Evolutionary conservation across 2,113 vertebrate genomes (phyloP), one percentile per base, ranked within the genome.

Genomic region (Paralichthys olivaceus): DNA sequence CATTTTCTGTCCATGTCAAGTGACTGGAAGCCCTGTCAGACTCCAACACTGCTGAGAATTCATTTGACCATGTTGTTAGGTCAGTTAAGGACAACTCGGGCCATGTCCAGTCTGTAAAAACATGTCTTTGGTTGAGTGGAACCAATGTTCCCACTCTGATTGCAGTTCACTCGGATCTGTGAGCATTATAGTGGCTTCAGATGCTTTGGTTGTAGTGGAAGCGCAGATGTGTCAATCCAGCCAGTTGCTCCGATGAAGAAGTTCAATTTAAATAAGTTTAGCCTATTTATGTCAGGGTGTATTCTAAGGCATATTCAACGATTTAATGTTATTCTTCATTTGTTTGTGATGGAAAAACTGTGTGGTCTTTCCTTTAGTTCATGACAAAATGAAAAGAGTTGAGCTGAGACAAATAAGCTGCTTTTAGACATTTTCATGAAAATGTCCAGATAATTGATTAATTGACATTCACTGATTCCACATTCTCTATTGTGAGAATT

Each of bases 71-170:
- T 34, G n/a, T 64, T 22, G 17, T 47, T 37, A 72, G 75, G 71
- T 87, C 67, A n/a, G 13, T 56, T 61, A 1, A 74, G 80, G 81
- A 43, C 77, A 72, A n/a, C 58, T 66, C 9, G 0, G 56, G 28
- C 43, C 25, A 49, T 57, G 65, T 84, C 65, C 29, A 67, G 57
- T 83, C 60, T 70, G 53, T 54, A 66, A 53, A 53, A 80, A 65
- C 59, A 78, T 9, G 61, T 55, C 25, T 62, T 75, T 75, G 37
- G 80, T 54, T 61, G 11, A 57, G 54, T 49, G 32, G 49, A 70
- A 57, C n/a, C 67, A 23, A 19, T 26, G 28, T 62, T 71, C 32
- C 60, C 47, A 43, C 37, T 12, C 53, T 71, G 54, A 49, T 56
- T 80, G 25, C 58, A 72, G 29, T 58, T 75, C 20, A 57, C 40